Conservation (phyloP, 1,140 invertebrate species). For the Drosophila pallidifrons region DNA sequence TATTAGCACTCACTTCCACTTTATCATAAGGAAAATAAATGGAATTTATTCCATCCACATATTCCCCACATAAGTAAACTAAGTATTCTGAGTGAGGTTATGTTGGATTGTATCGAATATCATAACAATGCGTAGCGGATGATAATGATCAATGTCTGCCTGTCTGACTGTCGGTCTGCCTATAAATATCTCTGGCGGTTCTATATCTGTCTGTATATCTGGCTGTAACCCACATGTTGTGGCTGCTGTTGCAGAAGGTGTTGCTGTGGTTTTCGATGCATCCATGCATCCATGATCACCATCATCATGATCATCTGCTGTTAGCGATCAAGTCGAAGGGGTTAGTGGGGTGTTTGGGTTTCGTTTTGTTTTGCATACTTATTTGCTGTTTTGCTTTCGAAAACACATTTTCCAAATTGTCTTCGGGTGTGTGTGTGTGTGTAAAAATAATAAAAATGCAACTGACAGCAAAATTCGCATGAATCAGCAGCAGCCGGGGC, state of each 20-base stretch:
- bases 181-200: neutral
- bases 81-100: too few species aligned
- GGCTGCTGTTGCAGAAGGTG: slow-evolving; percentile 8
- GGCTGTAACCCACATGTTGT: slow-evolving; percentile 9
- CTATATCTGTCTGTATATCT: neutral
- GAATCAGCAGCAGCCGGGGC: slow-evolving; percentile 18
- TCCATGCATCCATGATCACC: slow-evolving; percentile 7
- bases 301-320: slow-evolving; percentile 1
- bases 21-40: too few species aligned
- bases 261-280: slow-evolving; percentile 13
- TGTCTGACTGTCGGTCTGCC: neutral
- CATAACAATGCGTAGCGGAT: neutral
- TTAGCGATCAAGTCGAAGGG: neutral
- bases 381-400: slow-evolving; percentile 21
- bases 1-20: too few species aligned
- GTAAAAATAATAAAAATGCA: slow-evolving; percentile 25
- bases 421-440: slow-evolving; percentile 4
- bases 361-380: slow-evolving; percentile 31
- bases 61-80: too few species aligned
- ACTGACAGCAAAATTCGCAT: slow-evolving; percentile 12
- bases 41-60: too few species aligned
- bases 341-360: neutral
- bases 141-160: neutral
- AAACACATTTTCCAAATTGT: slow-evolving; percentile 30
- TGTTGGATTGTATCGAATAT: neutral